Evolutionary conservation across 37 sponge, comb jelly and placozoan genomes (phyloP).

Genomic region (Halisarca cf. caerulea): DNA sequence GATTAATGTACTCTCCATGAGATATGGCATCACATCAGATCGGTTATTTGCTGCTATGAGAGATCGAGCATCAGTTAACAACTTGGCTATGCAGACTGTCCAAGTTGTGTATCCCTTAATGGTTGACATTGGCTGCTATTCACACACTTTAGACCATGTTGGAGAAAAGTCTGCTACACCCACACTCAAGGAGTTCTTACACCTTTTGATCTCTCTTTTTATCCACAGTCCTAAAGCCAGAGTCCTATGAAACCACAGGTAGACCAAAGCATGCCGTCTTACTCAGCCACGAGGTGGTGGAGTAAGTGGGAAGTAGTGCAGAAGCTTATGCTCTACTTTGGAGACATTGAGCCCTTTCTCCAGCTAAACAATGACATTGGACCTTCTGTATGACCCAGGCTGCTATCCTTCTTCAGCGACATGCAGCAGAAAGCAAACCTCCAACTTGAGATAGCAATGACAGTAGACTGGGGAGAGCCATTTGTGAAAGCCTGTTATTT

Average conservation of each 20-base stretch:
- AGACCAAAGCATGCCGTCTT: constrained; percentile 35
- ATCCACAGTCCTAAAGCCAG: constrained; percentile 46
- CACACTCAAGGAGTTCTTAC: too few relatives aligned
- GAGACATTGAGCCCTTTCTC: constrained; percentile 44
- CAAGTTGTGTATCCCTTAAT: too few relatives aligned
- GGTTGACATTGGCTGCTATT: too few relatives aligned
- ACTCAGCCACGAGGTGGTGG: constrained; percentile 56
- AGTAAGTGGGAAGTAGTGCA: constrained; percentile 57
- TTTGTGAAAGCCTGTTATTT: constrained; percentile 64
- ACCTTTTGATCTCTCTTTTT: constrained; percentile 40
- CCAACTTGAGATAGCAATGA: constrained; percentile 39
- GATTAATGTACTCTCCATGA: constrained; percentile 18
- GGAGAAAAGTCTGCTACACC: too few relatives aligned
- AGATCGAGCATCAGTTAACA: constrained; percentile 32
- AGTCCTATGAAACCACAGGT: constrained; percentile 28
- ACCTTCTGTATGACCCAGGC: constrained; percentile 45
- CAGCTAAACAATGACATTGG: constrained; percentile 37
- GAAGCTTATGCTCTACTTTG: constrained; percentile 35
- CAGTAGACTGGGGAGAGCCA: constrained; percentile 51
- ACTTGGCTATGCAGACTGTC: too few relatives aligned
- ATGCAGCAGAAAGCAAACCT: neutral
- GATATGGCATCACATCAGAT: neutral
- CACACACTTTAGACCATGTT: too few relatives aligned
- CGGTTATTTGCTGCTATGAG: constrained; percentile 30
- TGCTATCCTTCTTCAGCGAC: constrained; percentile 38